Base-by-base conservation (phyloP, 2,797 vertebrate genomes). In the Sphenodon punctatus region DNA sequence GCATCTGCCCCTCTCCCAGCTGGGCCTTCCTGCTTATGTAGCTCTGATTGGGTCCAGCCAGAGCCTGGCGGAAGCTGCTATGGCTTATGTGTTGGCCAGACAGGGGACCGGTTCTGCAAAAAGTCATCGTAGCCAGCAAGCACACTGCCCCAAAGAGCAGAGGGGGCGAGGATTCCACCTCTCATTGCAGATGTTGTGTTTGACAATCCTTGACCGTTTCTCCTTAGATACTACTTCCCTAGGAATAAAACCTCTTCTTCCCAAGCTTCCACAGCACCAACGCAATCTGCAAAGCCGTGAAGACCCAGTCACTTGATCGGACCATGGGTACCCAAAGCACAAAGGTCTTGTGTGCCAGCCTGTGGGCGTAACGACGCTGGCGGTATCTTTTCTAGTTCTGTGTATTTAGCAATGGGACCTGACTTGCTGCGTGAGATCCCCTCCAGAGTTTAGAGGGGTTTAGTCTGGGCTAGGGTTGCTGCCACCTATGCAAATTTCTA, bases 221-320 rank as follows among this genome's bases (percentile, higher is more conserved):
- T 74, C 70, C 49, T 77, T 93, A 99, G 98, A 95, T 98, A 98
- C 14, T 98, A 98, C 92, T 98, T 97, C 91, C 92, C 94, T 58
- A 96, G 94, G 85, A 92, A 92, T 61, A 92, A 86, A 78, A 76
- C 82, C 14, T 58, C 85, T 15, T 65, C 77, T 20, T 77, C 91
- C 22, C 65, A 85, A 23, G n/a, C 53, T 2, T 59, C 93, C 15
- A 38, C 58, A n/a, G 67, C 75, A 68, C 88, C 86, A 48, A 3
- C 11, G 36, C 41, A 61, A 85, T 66, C 58, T 30, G 66, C 58
- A 34, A 76, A 85, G n/a, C 78, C 89, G 6, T 94, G 78, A 89
- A 34, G 42, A 51, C 8, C 27, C 4, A 72, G 16, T 65, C 11
- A 11, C n/a, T 48, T 79, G 85, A 27, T n/a, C n/a, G 27, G 20